Percentiles rank a stretch among this genome's conserved stretches.
These are phyloP conservation scores for Xestia rhomboidea DNA, from an alignment of 2,888 invertebrate genomes.

Conservation along the genomic window DNA sequence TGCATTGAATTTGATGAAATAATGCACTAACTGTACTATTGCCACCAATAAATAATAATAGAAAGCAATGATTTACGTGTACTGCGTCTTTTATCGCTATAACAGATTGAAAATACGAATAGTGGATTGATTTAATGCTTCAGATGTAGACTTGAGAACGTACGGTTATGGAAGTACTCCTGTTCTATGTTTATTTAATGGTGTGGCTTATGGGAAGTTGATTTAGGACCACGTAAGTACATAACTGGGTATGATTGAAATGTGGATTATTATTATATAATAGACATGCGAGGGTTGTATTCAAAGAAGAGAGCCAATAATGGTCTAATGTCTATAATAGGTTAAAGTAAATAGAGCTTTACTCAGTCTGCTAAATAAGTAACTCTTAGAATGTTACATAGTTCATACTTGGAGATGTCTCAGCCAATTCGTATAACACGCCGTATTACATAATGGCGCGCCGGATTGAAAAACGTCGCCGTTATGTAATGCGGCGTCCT, in stretches of 20 bases:
- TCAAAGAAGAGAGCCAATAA: neutral
- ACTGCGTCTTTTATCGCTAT: conserved; percentile 68
- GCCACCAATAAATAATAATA: conserved; percentile 69
- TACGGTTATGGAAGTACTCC: conserved; percentile 52
- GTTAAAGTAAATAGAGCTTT: conserved; percentile 5
- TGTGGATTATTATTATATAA: conserved; percentile 22
- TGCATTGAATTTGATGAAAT: conserved; percentile 69
- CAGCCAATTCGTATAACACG: no score
- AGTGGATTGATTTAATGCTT: conserved; percentile 69
- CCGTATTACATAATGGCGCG: no score
- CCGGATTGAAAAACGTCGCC: no score
- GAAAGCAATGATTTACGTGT: conserved; percentile 72
- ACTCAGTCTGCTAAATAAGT: neutral
- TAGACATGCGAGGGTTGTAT: conserved; percentile 11
- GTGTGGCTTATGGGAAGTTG: conserved; percentile 47
- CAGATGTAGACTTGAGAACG: conserved; percentile 56
- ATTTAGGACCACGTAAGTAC: conserved; percentile 51
- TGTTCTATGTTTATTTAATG: conserved; percentile 51
- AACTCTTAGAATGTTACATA: neutral
- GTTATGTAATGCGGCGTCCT: no score
- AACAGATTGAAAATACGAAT: conserved; percentile 68
- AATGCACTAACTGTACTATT: conserved; percentile 64
- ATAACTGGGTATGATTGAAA: conserved; percentile 24
- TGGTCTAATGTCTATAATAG: neutral
- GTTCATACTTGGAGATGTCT: neutral